These are phyloP conservation scores for Spea multiplicata DNA, from an alignment of 2,113 vertebrate species.

Conservation along the genomic window DNA sequence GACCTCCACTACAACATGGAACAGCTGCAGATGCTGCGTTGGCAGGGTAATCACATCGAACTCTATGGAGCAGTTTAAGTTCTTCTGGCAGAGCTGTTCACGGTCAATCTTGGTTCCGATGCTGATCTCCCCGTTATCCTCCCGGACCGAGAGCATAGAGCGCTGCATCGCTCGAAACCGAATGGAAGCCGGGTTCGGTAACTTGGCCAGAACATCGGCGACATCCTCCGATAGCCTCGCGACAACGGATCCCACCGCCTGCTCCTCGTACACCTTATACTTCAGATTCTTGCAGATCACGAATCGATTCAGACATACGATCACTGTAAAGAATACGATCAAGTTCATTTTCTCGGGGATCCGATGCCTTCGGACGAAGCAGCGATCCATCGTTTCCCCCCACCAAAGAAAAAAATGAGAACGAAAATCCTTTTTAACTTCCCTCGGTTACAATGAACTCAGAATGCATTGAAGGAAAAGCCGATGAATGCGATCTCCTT, in stretches of 20 bases:
- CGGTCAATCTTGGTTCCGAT: conserved; percentile 89
- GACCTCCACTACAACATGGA: conserved; percentile 95
- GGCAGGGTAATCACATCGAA: conserved; percentile 96
- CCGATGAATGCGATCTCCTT: neutral
- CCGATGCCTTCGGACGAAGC: conserved; percentile 48
- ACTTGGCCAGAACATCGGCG: conserved; percentile 74
- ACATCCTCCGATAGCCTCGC: conserved; percentile 87
- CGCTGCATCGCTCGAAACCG: conserved; percentile 92
- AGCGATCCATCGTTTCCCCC: conserved; percentile 50
- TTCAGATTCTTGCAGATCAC: conserved; percentile 79
- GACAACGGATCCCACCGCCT: conserved; percentile 86
- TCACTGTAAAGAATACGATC: conserved; percentile 55
- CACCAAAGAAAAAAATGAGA: conserved; percentile 48
- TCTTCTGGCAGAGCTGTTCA: conserved; percentile 91
- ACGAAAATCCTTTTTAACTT: conserved; percentile 49
- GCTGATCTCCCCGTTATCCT: conserved; percentile 91
- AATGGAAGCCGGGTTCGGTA: conserved; percentile 78
- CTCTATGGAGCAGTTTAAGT: conserved; percentile 93
- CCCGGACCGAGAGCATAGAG: conserved; percentile 78
- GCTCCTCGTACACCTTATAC: conserved; percentile 95
- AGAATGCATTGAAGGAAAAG: conserved; percentile 51
- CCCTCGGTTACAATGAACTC: conserved; percentile 52
- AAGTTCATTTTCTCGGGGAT: conserved; percentile 63
- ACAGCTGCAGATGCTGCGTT: conserved; percentile 90
- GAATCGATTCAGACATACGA: conserved; percentile 53